Base-by-base conservation (phyloP, 1,140 invertebrate genomes). In the Tyrophagus putrescentiae region DNA sequence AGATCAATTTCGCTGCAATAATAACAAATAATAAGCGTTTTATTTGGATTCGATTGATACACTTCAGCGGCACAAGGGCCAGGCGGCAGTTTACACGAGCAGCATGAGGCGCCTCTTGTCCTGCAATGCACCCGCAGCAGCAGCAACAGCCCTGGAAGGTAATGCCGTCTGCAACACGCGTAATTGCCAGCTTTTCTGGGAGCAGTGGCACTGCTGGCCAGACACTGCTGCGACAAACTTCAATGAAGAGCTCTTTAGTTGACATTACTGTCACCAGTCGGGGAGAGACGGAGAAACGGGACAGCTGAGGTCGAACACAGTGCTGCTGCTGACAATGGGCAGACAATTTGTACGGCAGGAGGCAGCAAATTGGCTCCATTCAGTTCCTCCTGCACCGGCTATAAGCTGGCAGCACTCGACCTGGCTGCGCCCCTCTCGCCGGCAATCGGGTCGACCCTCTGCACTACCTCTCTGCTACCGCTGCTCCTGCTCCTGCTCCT, bases 41-140 rank as follows among this genome's bases (percentile, higher is more conserved):
- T 48, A 48, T 48, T 48, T 48, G 45, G 45, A 21, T 48, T 48
- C 45, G 45, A 48, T 48, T 48, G 45, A n/a, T n/a, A n/a, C n/a
- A n/a, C n/a, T n/a, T 29, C 45, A 21, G 7, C 31, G 45, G 7
- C 45, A 6, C 7, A 21, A 6, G 7, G 6, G 7, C 45, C 31
- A 48, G 45, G 13, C 31, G 13, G 45, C 45, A 21, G 31, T 48
- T 48, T 48, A 48, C 45, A 48, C 45, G 45, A 48, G 45, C 7
- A 25, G 45, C 18, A 48, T 48, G 45, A 9, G 45, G 36, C 13
- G 36, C 36, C 36, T 39, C 36, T 39, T 39, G 36, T 39, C 13
- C 21, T n/a, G n/a, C n/a, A n/a, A n/a, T n/a, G n/a, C n/a, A n/a
- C n/a, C n/a, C n/a, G n/a, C n/a, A n/a, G n/a, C n/a, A n/a, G n/a